Evolutionary conservation across 2,888 invertebrate genomes (phyloP).

Genomic region (Papilio gigon): DNA sequence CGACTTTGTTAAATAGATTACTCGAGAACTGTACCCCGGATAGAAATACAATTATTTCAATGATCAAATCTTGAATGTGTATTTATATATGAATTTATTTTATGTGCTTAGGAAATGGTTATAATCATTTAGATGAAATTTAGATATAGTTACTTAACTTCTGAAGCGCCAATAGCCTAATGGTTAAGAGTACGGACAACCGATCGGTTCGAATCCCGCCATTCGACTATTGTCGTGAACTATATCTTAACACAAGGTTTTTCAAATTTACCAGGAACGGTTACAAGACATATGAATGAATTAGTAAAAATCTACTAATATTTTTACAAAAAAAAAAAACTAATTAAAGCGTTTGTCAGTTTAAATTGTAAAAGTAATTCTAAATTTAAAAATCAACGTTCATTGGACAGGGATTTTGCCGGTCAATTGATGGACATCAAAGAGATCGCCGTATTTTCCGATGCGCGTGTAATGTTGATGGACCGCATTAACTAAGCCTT

Average conservation of each 20-base stretch:
- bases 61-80: not conserved
- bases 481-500: slow-evolving; percentile 24
- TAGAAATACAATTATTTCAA: slow-evolving; percentile 5
- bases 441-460: slow-evolving; percentile 16
- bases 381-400: slow-evolving; percentile 14
- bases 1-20: slow-evolving; percentile 1
- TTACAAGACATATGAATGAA: too few relatives aligned
- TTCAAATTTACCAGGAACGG: too few relatives aligned
- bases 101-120: slow-evolving; percentile 1
- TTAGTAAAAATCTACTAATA: too few relatives aligned
- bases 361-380: slow-evolving; percentile 1
- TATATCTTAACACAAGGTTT: too few relatives aligned
- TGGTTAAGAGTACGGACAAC: too few relatives aligned
- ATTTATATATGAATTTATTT: slow-evolving; percentile 13
- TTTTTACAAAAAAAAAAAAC: too few relatives aligned
- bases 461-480: slow-evolving; percentile 13
- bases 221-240: too few relatives aligned
- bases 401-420: slow-evolving; percentile 17
- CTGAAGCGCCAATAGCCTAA: too few relatives aligned
- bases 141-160: not conserved
- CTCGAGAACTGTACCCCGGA: not conserved
- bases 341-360: too few relatives aligned
- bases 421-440: slow-evolving; percentile 24
- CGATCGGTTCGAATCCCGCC: too few relatives aligned
- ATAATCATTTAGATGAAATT: not conserved